Evolutionary conservation across 2,888 invertebrate species (phyloP).

Genomic region (Tipula unca): DNA sequence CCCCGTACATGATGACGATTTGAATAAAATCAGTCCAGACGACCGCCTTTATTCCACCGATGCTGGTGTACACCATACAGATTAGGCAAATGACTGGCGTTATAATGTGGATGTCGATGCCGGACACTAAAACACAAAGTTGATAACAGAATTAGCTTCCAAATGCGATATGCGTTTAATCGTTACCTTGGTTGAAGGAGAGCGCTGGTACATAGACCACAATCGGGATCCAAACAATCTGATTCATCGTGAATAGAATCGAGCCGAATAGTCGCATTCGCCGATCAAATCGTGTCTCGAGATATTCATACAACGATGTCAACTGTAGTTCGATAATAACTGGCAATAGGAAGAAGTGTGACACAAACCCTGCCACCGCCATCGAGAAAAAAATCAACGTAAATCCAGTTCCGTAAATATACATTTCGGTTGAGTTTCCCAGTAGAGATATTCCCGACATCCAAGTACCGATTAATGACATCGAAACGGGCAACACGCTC

Average conservation of each 20-base stretch:
- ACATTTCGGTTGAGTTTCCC: constrained; percentile 69
- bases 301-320: constrained; percentile 60
- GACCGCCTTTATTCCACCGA: too few species aligned
- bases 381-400: constrained; percentile 46
- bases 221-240: background rate
- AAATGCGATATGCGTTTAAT: too few species aligned
- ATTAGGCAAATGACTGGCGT: too few species aligned
- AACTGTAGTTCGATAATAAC: constrained; percentile 45
- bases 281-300: background rate
- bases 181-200: background rate
- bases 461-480: background rate
- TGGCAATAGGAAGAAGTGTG: constrained; percentile 55
- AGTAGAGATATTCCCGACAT: constrained; percentile 33
- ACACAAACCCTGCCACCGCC: constrained; percentile 45
- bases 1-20: too few species aligned
- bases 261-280: too few species aligned
- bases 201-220: too few species aligned
- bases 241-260: background rate
- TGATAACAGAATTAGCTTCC: too few species aligned
- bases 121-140: too few species aligned
- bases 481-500: background rate
- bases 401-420: constrained; percentile 68
- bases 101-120: too few species aligned
- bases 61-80: too few species aligned
- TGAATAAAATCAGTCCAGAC: too few species aligned